Evolutionary conservation across 1,140 invertebrate genomes (phyloP).

Genomic region (Drosophila sturtevanti): DNA sequence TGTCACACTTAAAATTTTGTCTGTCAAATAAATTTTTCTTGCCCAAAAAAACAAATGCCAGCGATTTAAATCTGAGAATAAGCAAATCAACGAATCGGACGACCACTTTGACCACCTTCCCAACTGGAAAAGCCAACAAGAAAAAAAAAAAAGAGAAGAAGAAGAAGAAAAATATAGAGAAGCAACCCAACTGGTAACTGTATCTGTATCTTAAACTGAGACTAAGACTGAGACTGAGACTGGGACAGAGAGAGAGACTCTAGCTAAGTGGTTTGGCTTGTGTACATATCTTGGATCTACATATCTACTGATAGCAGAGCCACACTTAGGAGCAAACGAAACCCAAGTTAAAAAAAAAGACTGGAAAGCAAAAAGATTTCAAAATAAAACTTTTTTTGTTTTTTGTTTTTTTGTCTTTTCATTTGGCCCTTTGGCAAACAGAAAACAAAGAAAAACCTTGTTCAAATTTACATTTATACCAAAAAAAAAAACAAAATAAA

Average conservation of each 20-base stretch:
- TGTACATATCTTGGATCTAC: conserved; percentile 45
- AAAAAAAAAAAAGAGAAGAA: conserved; percentile 19
- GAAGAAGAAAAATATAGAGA: no score
- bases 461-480: conserved; percentile 68
- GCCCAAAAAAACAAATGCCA: conserved; percentile 52
- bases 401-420: no score
- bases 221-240: no score
- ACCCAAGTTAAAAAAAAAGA: conserved; percentile 37
- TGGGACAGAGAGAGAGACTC: no score
- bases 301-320: conserved; percentile 42
- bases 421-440: conserved; percentile 35
- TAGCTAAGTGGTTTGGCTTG: conserved; percentile 39
- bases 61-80: conserved; percentile 57
- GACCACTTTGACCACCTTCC: conserved; percentile 41
- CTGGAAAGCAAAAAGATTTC: conserved; percentile 1
- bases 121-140: conserved; percentile 21
- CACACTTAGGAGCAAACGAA: conserved; percentile 21
- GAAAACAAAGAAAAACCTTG: conserved; percentile 53
- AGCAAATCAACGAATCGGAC: conserved; percentile 29
- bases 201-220: no score
- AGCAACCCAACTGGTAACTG: conserved; percentile 2
- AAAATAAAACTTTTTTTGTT: neutral
- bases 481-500: neutral
- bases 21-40: conserved; percentile 68
- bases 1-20: conserved; percentile 68